A percentile compares a stretch with the other conserved stretches of the same genome.
Evolutionary conservation across 2,888 invertebrate genomes (phyloP).

Genomic region (Tipula confusa): DNA sequence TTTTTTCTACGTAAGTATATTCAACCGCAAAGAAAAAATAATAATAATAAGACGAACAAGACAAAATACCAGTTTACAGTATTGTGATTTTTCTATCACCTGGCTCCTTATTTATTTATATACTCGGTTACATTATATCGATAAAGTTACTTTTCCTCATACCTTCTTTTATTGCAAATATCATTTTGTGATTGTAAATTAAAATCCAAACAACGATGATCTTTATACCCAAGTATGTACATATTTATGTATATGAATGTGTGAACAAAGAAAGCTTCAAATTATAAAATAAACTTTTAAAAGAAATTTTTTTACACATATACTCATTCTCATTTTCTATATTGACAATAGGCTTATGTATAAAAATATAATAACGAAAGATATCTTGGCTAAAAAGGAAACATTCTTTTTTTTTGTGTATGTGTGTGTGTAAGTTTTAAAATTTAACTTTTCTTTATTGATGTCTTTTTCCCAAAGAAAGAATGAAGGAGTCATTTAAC

Average conservation of each 20-base stretch:
- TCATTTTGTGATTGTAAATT: not conserved
- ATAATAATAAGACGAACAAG: not conserved
- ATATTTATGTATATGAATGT: no score
- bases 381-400: not conserved
- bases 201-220: not conserved
- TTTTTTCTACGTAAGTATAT: no score
- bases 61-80: not conserved
- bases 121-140: not conserved
- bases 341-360: not conserved
- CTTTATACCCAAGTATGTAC: no score
- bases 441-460: no score
- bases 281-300: not conserved
- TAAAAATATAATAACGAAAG: not conserved
- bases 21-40: constrained; percentile 13
- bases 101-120: not conserved
- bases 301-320: not conserved
- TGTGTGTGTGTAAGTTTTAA: not conserved
- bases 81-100: not conserved
- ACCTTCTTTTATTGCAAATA: not conserved
- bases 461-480: not conserved
- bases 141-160: not conserved
- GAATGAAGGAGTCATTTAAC: not conserved
- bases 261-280: not conserved
- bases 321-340: not conserved
- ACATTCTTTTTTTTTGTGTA: not conserved